Base-by-base conservation (phyloP, 2,113 vertebrate species). In the Hassar affinis region DNA sequence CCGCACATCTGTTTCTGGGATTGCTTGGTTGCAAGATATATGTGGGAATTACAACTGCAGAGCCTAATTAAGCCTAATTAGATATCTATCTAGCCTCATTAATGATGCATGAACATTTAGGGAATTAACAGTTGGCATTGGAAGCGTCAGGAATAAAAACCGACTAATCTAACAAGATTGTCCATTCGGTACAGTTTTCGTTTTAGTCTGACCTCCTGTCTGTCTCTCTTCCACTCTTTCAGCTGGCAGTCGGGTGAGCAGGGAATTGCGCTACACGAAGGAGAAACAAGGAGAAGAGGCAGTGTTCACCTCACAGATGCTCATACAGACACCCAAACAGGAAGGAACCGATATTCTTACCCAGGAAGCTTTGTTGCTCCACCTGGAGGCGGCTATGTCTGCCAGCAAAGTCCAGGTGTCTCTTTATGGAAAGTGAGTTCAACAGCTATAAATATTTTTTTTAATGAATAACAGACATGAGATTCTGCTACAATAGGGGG, bases 391-490 rank as follows among this genome's bases (percentile, higher is more conserved):
- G 0, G 96, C 98, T 56, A 89, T 97, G 87, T 95, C 95, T 0
- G 98, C 98, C 88, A 99, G 98, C 93, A 98, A 98, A 93, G 97
- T 98, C 83, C 97, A 98, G 91, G 96, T 99, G 90, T 98, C 97
- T 0, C 94, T 99, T 85, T 99, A 97, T 77, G 98, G 98, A 95
- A 99, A 99, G 98, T 99, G 92, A 97, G 98, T 95, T 0, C 42
- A 33, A 78, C 56, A 68, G 51, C 51, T 14, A n/a, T 10, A 38
- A 56, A 51, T 59, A 8, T 77, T 25, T 38, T 81, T 30, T 20
- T 14, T 61, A 61, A 35, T n/a, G 3, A 56, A 11, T 47, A 17
- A 49, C 15, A 75, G 33, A 81, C 42, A 9, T n/a, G 27, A 42
- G 27, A 30, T 35, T 51, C 57, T 38, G 57, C 20, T n/a, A 14